Base-by-base conservation (phyloP, 2,113 vertebrate genomes). In the Rynchops niger region DNA sequence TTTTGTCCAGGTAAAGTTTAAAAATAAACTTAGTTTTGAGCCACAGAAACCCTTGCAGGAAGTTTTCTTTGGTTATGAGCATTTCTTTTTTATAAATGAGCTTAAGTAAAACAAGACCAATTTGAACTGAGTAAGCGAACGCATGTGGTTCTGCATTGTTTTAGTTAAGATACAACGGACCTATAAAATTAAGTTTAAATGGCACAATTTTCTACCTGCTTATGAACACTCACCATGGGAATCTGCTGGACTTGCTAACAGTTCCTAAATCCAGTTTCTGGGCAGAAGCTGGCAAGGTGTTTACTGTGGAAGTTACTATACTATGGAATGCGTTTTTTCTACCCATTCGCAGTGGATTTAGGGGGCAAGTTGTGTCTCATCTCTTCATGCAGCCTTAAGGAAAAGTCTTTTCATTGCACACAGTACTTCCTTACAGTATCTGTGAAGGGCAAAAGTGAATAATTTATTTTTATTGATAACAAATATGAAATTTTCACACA, bases 381-480 rank as follows among this genome's bases (percentile, higher is more conserved):
- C 40, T 91, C 86, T 89, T 78, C 61, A 69, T 4, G 42, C 15
- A 66, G 70, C 43, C 38, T 55, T 90, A 82, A 88, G 53, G 17
- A 69, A 27, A 78, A 85, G 17, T 12, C 29, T 77, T 86, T 72
- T 63, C 77, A 82, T 62, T 86, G 84, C 58, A 87, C 32, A 82
- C 43, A 79, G 40, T 52, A 67, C 49, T 59, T 91, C 62, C 63
- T 79, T 55, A 86, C 22, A 73, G 80, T 91, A 87, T 79, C 91
- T 94, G 81, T 77, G 74, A 88, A 94, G 40, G 38, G 45, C 58
- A 88, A 73, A 85, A 88, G 36, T 72, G 23, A 91, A 67, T 17
- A 82, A 89, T 84, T 89, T 78, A 45, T 62, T 90, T 96, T 96
- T 94, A 96, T 92, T 95, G 70, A 62, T 52, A 79, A 71, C n/a